phyloP scores from a whole-genome alignment of 53 echinoderm and acorn worm genomes.

The Glandiceps talaboti region DNA sequence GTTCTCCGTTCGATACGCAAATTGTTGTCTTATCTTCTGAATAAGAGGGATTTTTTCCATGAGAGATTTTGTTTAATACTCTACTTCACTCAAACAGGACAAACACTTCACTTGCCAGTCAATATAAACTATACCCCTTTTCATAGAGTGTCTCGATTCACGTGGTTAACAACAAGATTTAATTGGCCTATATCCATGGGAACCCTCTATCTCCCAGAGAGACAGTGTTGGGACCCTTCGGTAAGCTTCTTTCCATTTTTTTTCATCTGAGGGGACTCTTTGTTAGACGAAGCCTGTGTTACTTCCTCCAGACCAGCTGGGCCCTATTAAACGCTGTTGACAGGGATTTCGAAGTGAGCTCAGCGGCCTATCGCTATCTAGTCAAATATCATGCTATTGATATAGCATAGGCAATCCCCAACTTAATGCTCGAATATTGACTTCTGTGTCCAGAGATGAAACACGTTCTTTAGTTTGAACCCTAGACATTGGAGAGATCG shows the following conservation, averaged over 20 bases:
- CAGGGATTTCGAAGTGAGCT: not conserved
- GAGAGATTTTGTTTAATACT: not conserved
- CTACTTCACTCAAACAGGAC: not conserved
- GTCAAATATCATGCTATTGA: no score
- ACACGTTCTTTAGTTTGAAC: no score
- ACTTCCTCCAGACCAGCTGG: conserved; percentile 1
- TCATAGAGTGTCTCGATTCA: not conserved
- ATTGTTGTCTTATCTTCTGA: not conserved
- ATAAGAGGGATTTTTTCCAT: not conserved
- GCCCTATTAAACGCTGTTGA: not conserved
- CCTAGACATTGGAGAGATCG: no score
- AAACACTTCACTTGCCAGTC: not conserved
- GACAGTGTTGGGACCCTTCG: no score
- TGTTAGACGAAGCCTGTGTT: not conserved
- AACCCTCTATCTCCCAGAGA: no score
- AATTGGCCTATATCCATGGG: no score
- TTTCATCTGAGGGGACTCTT: not conserved
- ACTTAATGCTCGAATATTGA: no score
- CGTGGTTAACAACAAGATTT: no score
- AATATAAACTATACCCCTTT: not conserved
- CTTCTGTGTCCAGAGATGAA: no score
- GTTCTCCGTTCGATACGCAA: no score
- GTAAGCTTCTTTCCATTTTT: not conserved
- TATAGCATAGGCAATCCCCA: no score
- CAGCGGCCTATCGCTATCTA: no score